Evolutionary conservation across 2,797 vertebrate genomes (phyloP).

Genomic region (Neostethus bicornis): DNA sequence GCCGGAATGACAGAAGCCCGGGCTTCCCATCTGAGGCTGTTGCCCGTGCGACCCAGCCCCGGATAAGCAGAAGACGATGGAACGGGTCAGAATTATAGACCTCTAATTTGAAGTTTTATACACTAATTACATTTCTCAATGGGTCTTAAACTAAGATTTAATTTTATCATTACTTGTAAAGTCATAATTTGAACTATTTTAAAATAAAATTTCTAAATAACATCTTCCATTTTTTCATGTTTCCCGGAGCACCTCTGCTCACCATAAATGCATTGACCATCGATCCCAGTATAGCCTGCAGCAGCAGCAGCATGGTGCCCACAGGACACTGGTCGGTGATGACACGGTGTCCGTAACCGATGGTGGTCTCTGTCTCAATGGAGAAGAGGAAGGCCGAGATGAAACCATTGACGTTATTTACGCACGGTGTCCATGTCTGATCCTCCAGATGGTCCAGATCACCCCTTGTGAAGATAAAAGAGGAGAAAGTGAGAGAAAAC

Average conservation of each 20-base stretch:
- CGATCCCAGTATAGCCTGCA: conserved; percentile 95
- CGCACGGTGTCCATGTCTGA: conserved; percentile 91
- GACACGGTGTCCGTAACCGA: conserved; percentile 94
- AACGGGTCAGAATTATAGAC: too few species aligned
- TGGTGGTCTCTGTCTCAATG: conserved; percentile 97
- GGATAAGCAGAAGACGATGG: too few species aligned
- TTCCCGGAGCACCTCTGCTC: conserved; percentile 20
- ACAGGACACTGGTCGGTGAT: conserved; percentile 97
- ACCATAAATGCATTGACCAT: conserved; percentile 99
- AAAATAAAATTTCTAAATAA: background rate
- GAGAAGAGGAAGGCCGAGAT: conserved; percentile 97
- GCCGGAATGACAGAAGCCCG: too few species aligned
- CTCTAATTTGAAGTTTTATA: background rate
- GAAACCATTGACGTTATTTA: conserved; percentile 95
- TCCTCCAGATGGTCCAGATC: conserved; percentile 96
- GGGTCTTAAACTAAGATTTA: background rate
- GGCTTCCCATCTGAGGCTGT: too few species aligned
- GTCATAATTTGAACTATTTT: background rate
- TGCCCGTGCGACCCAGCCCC: too few species aligned
- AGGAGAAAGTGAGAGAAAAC: conserved; percentile 31
- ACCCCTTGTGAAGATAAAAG: conserved; percentile 71
- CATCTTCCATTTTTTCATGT: background rate
- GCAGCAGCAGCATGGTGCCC: conserved; percentile 91
- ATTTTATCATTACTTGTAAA: background rate
- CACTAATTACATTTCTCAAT: background rate